These are phyloP conservation scores for Labrus mixtus DNA, from an alignment of 2,113 vertebrate species.

Conservation along the genomic window DNA sequence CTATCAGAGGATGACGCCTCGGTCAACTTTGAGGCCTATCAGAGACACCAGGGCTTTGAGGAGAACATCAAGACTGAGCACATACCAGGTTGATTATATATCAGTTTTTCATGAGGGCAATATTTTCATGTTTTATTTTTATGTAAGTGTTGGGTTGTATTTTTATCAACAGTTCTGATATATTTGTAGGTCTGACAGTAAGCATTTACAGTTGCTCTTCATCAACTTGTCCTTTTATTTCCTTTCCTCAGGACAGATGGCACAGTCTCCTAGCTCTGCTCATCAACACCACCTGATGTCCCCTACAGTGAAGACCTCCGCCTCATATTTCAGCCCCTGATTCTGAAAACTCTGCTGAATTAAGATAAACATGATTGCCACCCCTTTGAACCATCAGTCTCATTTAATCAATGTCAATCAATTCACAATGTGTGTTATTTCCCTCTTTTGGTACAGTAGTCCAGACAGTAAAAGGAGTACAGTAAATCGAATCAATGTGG, in stretches of 20 bases:
- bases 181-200: neutral
- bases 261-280: conserved; percentile 69
- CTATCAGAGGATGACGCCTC: conserved; percentile 84
- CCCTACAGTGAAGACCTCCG: conserved; percentile 68
- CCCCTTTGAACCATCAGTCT: neutral
- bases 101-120: neutral
- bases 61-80: conserved; percentile 78
- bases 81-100: conserved; percentile 59
- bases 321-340: conserved; percentile 81
- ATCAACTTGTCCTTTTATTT: neutral
- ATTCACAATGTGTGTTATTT: neutral
- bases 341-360: neutral
- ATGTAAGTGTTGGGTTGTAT: neutral
- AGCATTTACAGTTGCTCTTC: neutral
- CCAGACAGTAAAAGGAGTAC: neutral
- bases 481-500: neutral
- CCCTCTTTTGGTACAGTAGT: neutral
- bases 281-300: conserved; percentile 75
- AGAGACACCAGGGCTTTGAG: conserved; percentile 81
- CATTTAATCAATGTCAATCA: too few species aligned
- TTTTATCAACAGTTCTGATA: neutral
- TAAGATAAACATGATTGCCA: neutral
- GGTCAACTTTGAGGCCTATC: conserved; percentile 88
- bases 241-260: conserved; percentile 63
- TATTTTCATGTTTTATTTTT: neutral